Percentiles rank a stretch among this genome's conserved stretches.
Conservation (phyloP, 2,797 vertebrate species). For the Poecilia wingei region DNA sequence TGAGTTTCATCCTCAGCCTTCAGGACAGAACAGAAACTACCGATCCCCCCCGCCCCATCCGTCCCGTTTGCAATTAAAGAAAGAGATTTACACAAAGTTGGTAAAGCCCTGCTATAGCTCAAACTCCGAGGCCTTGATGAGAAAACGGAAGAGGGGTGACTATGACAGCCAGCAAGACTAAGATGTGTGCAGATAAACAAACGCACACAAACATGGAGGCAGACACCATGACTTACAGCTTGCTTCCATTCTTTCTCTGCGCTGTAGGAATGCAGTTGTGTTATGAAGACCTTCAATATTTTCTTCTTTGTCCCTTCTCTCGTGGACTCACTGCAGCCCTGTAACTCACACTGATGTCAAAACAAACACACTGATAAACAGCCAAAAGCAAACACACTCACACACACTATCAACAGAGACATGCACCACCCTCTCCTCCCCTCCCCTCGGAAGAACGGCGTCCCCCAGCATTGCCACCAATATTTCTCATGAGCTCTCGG, state of each 20-base stretch:
- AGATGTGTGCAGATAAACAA: slow-evolving; percentile 51
- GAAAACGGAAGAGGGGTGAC: slow-evolving; percentile 33
- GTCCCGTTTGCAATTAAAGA: slow-evolving; percentile 34
- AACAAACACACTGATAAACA: slow-evolving; percentile 77
- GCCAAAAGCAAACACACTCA: slow-evolving; percentile 57
- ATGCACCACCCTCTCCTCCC: slow-evolving; percentile 38
- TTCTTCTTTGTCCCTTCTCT: slow-evolving; percentile 64
- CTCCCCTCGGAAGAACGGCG: slow-evolving; percentile 38
- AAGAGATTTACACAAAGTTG: slow-evolving; percentile 67
- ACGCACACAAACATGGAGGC: slow-evolving; percentile 38
- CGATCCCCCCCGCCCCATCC: slow-evolving; percentile 39
- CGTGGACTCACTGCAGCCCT: slow-evolving; percentile 59
- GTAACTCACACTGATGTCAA: slow-evolving; percentile 78
- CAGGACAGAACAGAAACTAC: slow-evolving; percentile 55
- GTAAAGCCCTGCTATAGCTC: slow-evolving; percentile 61
- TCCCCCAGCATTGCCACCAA: slow-evolving; percentile 78
- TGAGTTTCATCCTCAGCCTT: slow-evolving; percentile 24
- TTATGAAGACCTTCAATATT: slow-evolving; percentile 77
- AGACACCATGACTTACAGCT: slow-evolving; percentile 68
- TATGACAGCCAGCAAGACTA: slow-evolving; percentile 24
- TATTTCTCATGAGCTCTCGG: slow-evolving; percentile 93
- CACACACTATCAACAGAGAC: slow-evolving; percentile 61
- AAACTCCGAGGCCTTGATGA: slow-evolving; percentile 67
- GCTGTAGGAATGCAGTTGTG: slow-evolving; percentile 61
- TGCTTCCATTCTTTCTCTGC: slow-evolving; percentile 53